These are phyloP conservation scores for Spilogale gracilis DNA, from an alignment of 2,113 vertebrate species.

Conservation along the genomic window DNA sequence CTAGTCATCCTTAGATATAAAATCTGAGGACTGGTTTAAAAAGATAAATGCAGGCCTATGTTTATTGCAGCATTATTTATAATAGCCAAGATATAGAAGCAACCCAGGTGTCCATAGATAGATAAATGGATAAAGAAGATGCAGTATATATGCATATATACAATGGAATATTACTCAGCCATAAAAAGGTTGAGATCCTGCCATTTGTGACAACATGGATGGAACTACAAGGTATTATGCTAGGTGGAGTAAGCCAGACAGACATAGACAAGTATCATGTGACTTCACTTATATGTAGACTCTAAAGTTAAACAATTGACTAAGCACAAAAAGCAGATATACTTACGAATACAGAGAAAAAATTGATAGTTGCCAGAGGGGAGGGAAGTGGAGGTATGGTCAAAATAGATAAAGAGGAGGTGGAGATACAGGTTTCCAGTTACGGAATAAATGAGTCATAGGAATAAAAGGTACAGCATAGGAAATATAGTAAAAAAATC, in stretches of 20 bases:
- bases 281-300: background rate
- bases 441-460: background rate
- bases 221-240: background rate
- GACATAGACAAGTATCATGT: background rate
- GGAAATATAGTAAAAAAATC: background rate
- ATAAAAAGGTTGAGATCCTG: background rate
- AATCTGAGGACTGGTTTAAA: constrained; percentile 1
- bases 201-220: background rate
- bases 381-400: background rate
- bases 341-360: background rate
- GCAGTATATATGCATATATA: background rate
- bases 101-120: background rate
- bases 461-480: background rate
- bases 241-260: background rate
- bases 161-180: background rate
- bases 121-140: background rate
- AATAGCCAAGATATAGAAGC: background rate
- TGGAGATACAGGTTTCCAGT: background rate
- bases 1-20: background rate
- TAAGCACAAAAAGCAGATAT: background rate
- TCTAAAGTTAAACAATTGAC: background rate
- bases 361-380: background rate
- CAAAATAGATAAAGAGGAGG: background rate
- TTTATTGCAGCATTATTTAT: background rate
- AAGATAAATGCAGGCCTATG: background rate